Base-by-base conservation (phyloP, 2,113 vertebrate species). In the Neolamprologus falcicula region DNA sequence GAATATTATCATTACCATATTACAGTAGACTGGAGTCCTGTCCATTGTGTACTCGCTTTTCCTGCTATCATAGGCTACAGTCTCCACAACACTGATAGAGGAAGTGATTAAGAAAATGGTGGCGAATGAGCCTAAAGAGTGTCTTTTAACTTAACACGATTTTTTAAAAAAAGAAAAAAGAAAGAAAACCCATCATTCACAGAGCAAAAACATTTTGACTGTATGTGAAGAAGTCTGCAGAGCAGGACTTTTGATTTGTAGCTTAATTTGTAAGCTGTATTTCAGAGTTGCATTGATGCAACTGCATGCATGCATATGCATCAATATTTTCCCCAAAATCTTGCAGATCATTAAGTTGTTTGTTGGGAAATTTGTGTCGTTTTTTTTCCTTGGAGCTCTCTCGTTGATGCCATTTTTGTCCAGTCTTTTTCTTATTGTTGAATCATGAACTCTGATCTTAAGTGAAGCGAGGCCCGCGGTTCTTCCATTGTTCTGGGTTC, bases 141-240 rank as follows among this genome's bases (percentile, higher is more conserved):
- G 40, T 11, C 68, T 45, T 73, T 73, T 45, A 45, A 71, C 5
- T 71, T 42, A 71, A 73, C 14, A 73, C 0, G 1, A 45, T 45
- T 21, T 21, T 21, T 21, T 21, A 35, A 7, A n/a, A 54, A 21
- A 12, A 7, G 1, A 12, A 1, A 4, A 3, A 53, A 19, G 0
- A 10, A 2, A 3, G 5, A 28, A 28, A 13, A 66, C 11, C 2
- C n/a, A 26, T 26, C 4, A 73, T 17, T 73, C 68, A 45, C 12
- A 73, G 9, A 28, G 6, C 21, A 45, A 45, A 1, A 73, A 0
- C 66, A 24, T 26, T 76, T 76, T 3, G 3, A 47, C 2, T 28
- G 40, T 26, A 47, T 9, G 4, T 16, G 31, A 55, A 76, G 59
- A 45, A 80, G 33, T 55, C 14, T 14, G 33, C 12, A 54, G 13